Evolutionary conservation across 1,140 invertebrate species (phyloP).

Genomic region (Drosophila willistoni): DNA sequence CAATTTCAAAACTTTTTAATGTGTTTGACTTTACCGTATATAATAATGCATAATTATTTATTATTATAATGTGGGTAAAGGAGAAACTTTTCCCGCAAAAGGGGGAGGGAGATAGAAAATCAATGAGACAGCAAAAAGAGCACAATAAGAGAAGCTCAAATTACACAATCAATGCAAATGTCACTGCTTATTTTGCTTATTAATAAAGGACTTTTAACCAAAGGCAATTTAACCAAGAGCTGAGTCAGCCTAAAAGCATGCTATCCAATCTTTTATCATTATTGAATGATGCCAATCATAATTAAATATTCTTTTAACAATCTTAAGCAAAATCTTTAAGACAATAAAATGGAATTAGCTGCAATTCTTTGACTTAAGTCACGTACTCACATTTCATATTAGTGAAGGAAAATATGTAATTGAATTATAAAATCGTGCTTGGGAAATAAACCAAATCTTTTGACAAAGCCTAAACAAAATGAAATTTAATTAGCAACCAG

Average conservation of each 20-base stretch:
- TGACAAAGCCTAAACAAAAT: slow-evolving; percentile 28
- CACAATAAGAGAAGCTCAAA: too few relatives aligned
- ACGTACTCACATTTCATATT: slow-evolving; percentile 59
- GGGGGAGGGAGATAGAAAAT: background rate
- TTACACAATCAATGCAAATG: too few relatives aligned
- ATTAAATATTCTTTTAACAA: background rate
- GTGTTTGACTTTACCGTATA: slow-evolving; percentile 21
- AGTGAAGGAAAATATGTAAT: slow-evolving; percentile 56
- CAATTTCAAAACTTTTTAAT: slow-evolving; percentile 58
- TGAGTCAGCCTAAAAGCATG: background rate
- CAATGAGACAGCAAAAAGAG: background rate
- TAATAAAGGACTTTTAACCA: too few relatives aligned
- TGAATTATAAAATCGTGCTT: slow-evolving; percentile 66
- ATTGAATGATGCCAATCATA: background rate
- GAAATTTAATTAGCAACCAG: slow-evolving; percentile 62
- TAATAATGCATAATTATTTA: slow-evolving; percentile 46
- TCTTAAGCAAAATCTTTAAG: background rate
- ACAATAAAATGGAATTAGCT: background rate
- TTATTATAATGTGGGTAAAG: slow-evolving; percentile 45
- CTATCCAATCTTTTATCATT: background rate
- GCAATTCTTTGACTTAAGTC: slow-evolving; percentile 31
- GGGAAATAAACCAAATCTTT: slow-evolving; percentile 29
- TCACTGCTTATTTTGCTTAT: too few relatives aligned
- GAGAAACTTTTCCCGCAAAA: background rate
- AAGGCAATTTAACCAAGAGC: too few relatives aligned